A percentile compares a stretch with the other conserved stretches of the same genome.
These are phyloP conservation scores for Raja brachyura DNA, from an alignment of 2,113 vertebrate genomes.

Conservation along the genomic window DNA sequence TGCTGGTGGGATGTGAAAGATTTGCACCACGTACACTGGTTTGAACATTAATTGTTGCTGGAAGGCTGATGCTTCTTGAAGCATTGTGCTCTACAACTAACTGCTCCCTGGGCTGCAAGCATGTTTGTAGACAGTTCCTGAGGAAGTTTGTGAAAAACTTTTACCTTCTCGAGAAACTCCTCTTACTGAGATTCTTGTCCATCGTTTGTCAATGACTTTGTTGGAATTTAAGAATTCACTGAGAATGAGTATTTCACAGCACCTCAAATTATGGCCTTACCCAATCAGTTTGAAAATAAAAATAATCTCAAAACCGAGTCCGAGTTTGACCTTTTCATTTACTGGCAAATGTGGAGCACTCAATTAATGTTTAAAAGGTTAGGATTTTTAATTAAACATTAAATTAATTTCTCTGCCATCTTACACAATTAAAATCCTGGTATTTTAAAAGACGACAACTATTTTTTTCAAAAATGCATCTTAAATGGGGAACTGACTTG, in stretches of 20 bases:
- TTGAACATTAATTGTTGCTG: too few species aligned
- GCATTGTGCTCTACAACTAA: too few species aligned
- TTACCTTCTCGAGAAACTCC: too few species aligned
- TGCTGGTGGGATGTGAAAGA: too few species aligned
- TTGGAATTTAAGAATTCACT: too few species aligned
- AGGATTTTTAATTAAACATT: conserved; percentile 36
- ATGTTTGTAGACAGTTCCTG: too few species aligned
- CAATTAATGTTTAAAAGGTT: conserved; percentile 26
- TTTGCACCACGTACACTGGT: too few species aligned
- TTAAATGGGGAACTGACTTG: background rate
- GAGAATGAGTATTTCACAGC: background rate
- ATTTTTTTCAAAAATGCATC: background rate
- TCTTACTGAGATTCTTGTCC: too few species aligned
- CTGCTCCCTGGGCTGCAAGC: too few species aligned
- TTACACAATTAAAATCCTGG: conserved; percentile 5
- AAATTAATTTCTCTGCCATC: background rate
- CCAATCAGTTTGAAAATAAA: background rate
- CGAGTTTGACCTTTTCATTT: conserved; percentile 9
- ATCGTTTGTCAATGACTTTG: too few species aligned
- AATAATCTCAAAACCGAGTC: conserved; percentile 20
- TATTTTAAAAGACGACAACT: conserved; percentile 10
- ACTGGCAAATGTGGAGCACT: background rate
- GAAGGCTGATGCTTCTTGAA: too few species aligned
- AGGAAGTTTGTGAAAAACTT: too few species aligned
- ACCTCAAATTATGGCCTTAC: background rate